Evolutionary conservation across 2,113 vertebrate genomes (phyloP).

Genomic region (Nycticorax nycticorax): DNA sequence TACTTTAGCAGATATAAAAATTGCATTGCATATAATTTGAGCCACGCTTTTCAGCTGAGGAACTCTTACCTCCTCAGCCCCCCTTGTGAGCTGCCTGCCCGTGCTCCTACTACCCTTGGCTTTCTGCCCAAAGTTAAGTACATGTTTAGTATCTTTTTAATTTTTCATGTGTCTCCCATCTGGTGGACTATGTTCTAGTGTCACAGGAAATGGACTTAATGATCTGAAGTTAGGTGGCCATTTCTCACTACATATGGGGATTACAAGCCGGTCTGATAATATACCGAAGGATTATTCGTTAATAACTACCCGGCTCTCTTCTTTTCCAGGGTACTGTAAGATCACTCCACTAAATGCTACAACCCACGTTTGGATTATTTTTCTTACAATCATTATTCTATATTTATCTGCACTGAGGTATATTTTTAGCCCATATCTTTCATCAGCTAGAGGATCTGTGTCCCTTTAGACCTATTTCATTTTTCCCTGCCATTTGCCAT

Average conservation of each 20-base stretch:
- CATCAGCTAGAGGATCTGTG: not conserved
- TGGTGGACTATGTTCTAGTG: not conserved
- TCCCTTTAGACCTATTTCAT: conserved; percentile 5
- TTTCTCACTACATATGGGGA: not conserved
- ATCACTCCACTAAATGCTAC: not conserved
- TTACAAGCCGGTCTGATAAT: not conserved
- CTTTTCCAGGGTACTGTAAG: not conserved
- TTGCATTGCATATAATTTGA: not conserved
- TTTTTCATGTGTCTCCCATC: conserved; percentile 21
- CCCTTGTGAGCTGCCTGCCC: not conserved
- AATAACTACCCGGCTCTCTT: not conserved
- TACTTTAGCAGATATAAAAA: not conserved
- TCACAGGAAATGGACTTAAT: conserved; percentile 9
- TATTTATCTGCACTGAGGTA: not conserved
- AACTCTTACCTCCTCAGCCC: not conserved
- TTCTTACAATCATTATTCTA: not conserved
- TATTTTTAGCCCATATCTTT: conserved; percentile 31
- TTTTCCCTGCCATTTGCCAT: not conserved
- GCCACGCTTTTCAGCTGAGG: not conserved
- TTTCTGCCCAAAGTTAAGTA: not conserved
- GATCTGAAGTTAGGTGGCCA: not conserved
- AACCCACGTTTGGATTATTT: not conserved
- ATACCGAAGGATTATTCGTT: not conserved
- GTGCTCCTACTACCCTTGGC: not conserved
- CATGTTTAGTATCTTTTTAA: conserved; percentile 6